Evolutionary conservation across 30 jellyfish, hydroid and myxozoan species (phyloP).

Genomic region (Aurelia sp.): DNA sequence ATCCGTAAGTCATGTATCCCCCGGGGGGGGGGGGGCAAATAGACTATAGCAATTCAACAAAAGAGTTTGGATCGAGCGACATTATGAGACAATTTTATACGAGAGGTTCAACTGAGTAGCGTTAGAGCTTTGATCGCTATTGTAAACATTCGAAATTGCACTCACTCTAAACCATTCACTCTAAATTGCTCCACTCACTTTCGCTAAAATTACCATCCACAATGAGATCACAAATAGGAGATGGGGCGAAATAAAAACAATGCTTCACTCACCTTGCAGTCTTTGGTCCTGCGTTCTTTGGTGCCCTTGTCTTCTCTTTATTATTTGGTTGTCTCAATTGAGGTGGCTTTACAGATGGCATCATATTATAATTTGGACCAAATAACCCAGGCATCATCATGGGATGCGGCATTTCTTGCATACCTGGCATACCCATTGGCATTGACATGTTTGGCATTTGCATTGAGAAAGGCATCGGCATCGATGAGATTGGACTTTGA

Average conservation of each 20-base stretch:
- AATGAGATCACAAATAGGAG: too few species aligned
- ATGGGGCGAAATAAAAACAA: neutral
- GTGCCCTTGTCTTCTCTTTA: conserved; percentile 41
- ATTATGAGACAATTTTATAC: too few species aligned
- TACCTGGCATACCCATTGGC: conserved; percentile 32
- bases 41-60: too few species aligned
- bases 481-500: conserved; percentile 38
- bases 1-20: too few species aligned
- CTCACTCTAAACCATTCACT: too few species aligned
- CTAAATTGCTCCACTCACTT: too few species aligned
- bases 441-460: conserved; percentile 38
- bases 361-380: conserved; percentile 46
- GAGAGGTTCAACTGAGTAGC: too few species aligned
- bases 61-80: too few species aligned
- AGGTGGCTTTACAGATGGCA: conserved; percentile 68
- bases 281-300: conserved; percentile 43
- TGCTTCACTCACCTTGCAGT: conserved; percentile 28
- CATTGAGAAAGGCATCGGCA: conserved; percentile 62
- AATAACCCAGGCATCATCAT: conserved; percentile 56
- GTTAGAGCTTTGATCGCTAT: too few species aligned
- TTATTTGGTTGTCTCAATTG: conserved; percentile 28
- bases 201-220: too few species aligned
- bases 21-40: too few species aligned
- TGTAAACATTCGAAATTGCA: too few species aligned
- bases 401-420: conserved; percentile 40